Evolutionary conservation across 37 sponge, comb jelly and placozoan species (phyloP), one percentile per base, ranked within the genome.

Genomic region (Halisarca cf. caerulea): DNA sequence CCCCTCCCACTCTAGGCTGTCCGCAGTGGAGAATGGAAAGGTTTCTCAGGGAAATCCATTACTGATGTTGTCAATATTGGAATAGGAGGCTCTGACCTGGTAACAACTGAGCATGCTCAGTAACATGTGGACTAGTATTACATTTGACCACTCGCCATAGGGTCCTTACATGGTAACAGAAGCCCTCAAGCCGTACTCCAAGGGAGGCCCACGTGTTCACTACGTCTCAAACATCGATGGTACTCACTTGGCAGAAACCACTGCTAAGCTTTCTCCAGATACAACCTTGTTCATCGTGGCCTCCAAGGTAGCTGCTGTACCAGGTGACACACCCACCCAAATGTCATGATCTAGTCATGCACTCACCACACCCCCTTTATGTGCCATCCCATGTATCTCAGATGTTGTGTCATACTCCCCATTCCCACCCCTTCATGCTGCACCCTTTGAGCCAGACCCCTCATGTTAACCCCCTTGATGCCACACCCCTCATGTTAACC

Each of bases 11-110:
- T 84, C 32, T 25, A 90, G 91, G n/a, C 82, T 78, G 91, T 99
- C 14, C 85, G 99, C 21, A 93, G 88, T 83, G 99, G 99, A 40
- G 87, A 79, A 39, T 99, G 99, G 99, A 99, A 93, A 88, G 99
- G 97, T 1, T 95, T 85, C 59, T 81, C 89, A 72, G 99, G 99
- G 8, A 84, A 94, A 58, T 59, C 86, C n/a, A 99, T 99, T 60
- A 96, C 99, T 61, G 99, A 99, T 85, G 95, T 99, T 18, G 97
- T 99, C 68, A 99, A 99, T 60, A 99, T 99, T 84, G 99, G 99
- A 6, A 99, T 99, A 82, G 99, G 99, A 38, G 99, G 99, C 38
- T 99, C 99, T 35, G 99, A 99, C 79, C 88, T 99, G 80, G 96
- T 93, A 53, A 53, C 79, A 3, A 11, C 42, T 47, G 51, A 47